Base-by-base conservation (phyloP, 2,113 vertebrate species). In the Blennius ocellaris region DNA sequence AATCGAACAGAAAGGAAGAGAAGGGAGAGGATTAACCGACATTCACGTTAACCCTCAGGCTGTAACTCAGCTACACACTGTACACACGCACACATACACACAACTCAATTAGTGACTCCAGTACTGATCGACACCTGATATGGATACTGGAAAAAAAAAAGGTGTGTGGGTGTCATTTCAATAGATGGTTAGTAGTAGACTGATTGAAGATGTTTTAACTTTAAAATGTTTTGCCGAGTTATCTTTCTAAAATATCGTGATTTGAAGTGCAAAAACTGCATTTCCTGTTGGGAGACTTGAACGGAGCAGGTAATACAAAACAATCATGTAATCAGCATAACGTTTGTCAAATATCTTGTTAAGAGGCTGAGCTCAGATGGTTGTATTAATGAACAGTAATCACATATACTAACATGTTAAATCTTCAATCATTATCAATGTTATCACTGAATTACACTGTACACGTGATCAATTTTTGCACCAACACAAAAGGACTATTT, bases 1-100 rank as follows among this genome's bases (percentile, higher is more conserved):
- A 92, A 93, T 92, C 87, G 90, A 93, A 94, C 85, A 94, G 86
- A 94, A 92, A 94, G 89, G 91, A 90, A 90, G 80, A 91, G 80
- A 87, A 87, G 50, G 60, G 77, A 76, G 76, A 71, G 78, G 70
- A 68, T 92, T 91, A 93, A 90, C 56, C 77, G 50, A 71, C 70
- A 89, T 75, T 77, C 69, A 85, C 7, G 37, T 68, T 76, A 57
- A 83, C 56, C 62, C 54, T 73, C 30, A 49, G 44, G 11, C 64
- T 53, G 41, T 53, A 44, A 61, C 21, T 59, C 21, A 68, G 37
- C 39, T 4, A 30, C 21, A 30, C 21, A 30, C 21, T n/a, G n/a
- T n/a, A 30, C 21, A 30, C 21, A 30, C 21, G 4, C 21, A 30
- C 21, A 30, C 21, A 30, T 4, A 30, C 21, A 30, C 21, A 30